A percentile compares a stretch with the other conserved stretches of the same genome.
Evolutionary conservation across 1,140 invertebrate genomes (phyloP).

Genomic region (Mizuhopecten yessoensis): DNA sequence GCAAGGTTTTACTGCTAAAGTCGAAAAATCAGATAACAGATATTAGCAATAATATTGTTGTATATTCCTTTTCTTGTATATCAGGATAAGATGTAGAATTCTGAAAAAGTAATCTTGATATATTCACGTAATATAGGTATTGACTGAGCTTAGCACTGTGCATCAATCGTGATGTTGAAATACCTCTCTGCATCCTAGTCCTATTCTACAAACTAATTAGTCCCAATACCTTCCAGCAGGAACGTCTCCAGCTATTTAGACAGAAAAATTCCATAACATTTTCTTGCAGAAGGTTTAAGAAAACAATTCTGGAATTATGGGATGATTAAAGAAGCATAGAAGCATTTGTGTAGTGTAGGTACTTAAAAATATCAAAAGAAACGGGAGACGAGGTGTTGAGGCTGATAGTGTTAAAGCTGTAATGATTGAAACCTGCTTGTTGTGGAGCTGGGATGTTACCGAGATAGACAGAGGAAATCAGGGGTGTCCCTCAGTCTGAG

Average conservation of each 20-base stretch:
- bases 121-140: too few relatives aligned
- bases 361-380: not conserved
- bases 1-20: too few relatives aligned
- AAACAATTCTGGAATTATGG: slow-evolving; percentile 26
- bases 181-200: not conserved
- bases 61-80: too few relatives aligned
- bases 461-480: not conserved
- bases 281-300: not conserved
- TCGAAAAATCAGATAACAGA: too few relatives aligned
- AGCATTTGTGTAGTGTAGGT: not conserved
- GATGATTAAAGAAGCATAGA: not conserved
- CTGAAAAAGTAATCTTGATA: too few relatives aligned
- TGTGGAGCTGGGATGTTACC: not conserved
- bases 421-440: not conserved
- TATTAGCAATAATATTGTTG: too few relatives aligned
- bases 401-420: not conserved
- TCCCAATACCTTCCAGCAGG: not conserved
- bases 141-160: too few relatives aligned
- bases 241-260: not conserved
- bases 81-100: too few relatives aligned
- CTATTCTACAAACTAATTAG: not conserved
- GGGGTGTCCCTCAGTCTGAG: too few relatives aligned
- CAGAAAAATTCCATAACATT: not conserved
- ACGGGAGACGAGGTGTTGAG: not conserved
- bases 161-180: not conserved